Evolutionary conservation across 1,140 invertebrate genomes (phyloP).

Genomic region (Formica selysi): DNA sequence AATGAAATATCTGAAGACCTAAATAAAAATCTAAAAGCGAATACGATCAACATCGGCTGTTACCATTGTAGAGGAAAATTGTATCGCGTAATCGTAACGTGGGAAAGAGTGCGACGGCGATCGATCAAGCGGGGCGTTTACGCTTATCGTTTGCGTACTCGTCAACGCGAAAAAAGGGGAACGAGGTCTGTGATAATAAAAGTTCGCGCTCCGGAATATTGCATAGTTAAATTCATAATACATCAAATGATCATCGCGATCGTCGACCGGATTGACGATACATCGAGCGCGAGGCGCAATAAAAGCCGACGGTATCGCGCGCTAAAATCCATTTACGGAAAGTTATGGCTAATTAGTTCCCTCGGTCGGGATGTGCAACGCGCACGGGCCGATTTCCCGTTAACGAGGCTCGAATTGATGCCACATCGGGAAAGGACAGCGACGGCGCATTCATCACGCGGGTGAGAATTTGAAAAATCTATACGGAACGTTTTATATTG

Average conservation of each 20-base stretch:
- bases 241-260: slow-evolving; percentile 2
- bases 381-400: slow-evolving; percentile 65
- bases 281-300: slow-evolving; percentile 37
- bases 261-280: slow-evolving; percentile 2
- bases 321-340: slow-evolving; percentile 66
- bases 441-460: neutral
- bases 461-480: slow-evolving; percentile 26
- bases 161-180: neutral
- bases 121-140: slow-evolving; percentile 39
- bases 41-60: slow-evolving; percentile 4
- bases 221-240: slow-evolving; percentile 14
- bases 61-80: slow-evolving; percentile 28
- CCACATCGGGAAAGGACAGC: slow-evolving; percentile 32
- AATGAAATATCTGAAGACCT: neutral
- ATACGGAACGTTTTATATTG: neutral
- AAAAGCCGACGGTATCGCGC: slow-evolving; percentile 61
- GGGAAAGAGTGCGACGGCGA: slow-evolving; percentile 45
- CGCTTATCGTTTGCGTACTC: slow-evolving; percentile 5
- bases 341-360: slow-evolving; percentile 75
- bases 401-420: slow-evolving; percentile 60
- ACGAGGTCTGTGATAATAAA: slow-evolving; percentile 19
- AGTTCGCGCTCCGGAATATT: slow-evolving; percentile 10
- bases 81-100: slow-evolving; percentile 49
- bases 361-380: slow-evolving; percentile 4
- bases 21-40: neutral